Percentiles rank a stretch among this genome's conserved stretches.
phyloP scores from a whole-genome alignment of 2,113 vertebrate genomes.

The Apus apus region DNA sequence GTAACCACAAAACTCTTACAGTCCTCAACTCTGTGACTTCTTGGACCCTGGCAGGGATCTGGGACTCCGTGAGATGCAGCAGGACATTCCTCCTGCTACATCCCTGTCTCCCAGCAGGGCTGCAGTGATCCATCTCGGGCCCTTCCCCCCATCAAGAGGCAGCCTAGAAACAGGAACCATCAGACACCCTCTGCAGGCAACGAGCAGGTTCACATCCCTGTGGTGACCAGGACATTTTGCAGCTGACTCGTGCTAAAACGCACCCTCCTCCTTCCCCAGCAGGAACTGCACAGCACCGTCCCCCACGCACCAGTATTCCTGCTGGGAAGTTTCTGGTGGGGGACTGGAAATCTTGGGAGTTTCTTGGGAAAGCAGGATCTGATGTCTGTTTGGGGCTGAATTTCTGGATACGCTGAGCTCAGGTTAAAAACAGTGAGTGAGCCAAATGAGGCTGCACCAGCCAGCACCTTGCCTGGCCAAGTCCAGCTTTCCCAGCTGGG shows the following conservation, averaged over 20 bases:
- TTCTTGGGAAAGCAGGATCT: not conserved
- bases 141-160: not conserved
- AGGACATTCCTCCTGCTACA: not conserved
- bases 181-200: not conserved
- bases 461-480: not conserved
- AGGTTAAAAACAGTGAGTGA: not conserved
- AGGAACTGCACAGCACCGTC: not conserved
- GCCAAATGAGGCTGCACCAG: not conserved
- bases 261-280: not conserved
- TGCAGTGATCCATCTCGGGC: not conserved
- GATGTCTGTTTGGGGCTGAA: not conserved
- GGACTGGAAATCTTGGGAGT: not conserved
- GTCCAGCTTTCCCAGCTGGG: not conserved
- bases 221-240: rapidly evolving
- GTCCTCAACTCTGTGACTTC: not conserved
- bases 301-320: not conserved
- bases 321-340: not conserved
- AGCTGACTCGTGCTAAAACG: not conserved
- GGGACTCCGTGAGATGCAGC: not conserved
- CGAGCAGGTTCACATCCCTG: not conserved
- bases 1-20: not conserved
- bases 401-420: not conserved
- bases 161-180: not conserved
- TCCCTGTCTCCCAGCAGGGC: not conserved
- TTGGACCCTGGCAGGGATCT: not conserved